Percentiles rank a stretch among this genome's conserved stretches.
Evolutionary conservation across 1,140 invertebrate species (phyloP).

Genomic region (Microplitis demolitor): DNA sequence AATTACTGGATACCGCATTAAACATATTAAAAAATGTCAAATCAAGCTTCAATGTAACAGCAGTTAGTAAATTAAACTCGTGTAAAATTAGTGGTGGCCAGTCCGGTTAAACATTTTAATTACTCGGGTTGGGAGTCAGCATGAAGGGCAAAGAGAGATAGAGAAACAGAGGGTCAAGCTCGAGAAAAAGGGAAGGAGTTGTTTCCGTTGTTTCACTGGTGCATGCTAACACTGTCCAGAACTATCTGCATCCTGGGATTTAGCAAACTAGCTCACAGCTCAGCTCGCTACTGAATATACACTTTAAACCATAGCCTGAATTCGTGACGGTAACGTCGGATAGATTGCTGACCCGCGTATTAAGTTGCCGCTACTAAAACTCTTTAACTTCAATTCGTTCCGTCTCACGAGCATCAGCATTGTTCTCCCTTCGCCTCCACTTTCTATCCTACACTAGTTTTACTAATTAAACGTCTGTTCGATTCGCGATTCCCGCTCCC

Average conservation of each 20-base stretch:
- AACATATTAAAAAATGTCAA: too few species aligned
- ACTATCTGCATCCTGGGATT: constrained; percentile 20
- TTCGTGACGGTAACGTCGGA: constrained; percentile 13
- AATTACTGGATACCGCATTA: too few species aligned
- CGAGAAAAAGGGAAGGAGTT: background rate
- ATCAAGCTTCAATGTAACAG: too few species aligned
- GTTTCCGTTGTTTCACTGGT: background rate
- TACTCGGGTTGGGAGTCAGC: constrained; percentile 4
- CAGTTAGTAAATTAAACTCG: background rate
- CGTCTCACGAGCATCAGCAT: constrained; percentile 13
- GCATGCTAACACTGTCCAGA: constrained; percentile 22
- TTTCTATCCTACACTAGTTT: constrained; percentile 20
- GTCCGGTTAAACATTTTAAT: constrained; percentile 33
- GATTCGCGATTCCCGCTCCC: background rate
- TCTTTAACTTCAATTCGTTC: constrained; percentile 18
- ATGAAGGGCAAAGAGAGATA: background rate
- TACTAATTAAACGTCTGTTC: constrained; percentile 34
- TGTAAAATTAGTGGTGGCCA: constrained; percentile 18
- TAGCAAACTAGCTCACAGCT: constrained; percentile 17
- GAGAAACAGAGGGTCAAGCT: background rate
- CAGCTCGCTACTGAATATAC: too few species aligned
- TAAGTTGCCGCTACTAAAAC: constrained; percentile 28
- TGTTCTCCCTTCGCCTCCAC: background rate
- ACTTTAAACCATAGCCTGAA: too few species aligned
- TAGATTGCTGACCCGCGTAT: constrained; percentile 36